Evolutionary conservation across 2,797 vertebrate species (phyloP).

Genomic region (Scarus forsteni): DNA sequence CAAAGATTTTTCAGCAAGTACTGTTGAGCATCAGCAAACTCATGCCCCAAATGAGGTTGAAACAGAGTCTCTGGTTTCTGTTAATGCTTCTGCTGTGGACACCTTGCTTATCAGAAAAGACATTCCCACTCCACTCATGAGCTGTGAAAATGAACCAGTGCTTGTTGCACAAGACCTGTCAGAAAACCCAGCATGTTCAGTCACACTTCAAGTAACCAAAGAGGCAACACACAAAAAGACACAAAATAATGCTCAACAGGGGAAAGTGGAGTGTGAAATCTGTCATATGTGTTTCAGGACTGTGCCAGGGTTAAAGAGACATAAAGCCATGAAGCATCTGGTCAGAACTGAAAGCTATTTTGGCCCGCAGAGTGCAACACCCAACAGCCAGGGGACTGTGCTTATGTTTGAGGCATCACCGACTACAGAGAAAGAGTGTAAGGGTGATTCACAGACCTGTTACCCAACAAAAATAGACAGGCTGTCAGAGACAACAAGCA

Average conservation of each 20-base stretch:
- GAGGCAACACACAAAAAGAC: conserved; percentile 72
- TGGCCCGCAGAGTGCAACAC: conserved; percentile 51
- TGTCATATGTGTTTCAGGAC: conserved; percentile 92
- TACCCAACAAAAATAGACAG: conserved; percentile 65
- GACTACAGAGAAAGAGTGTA: conserved; percentile 73
- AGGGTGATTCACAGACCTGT: conserved; percentile 74
- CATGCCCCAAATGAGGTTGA: conserved; percentile 67
- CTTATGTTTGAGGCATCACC: conserved; percentile 72
- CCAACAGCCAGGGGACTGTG: conserved; percentile 62
- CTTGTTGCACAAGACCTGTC: conserved; percentile 44
- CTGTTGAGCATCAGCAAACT: conserved; percentile 57
- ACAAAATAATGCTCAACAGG: conserved; percentile 70
- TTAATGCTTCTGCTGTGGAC: conserved; percentile 51
- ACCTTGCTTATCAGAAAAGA: conserved; percentile 56
- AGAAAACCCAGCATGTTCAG: conserved; percentile 62
- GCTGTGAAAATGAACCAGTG: conserved; percentile 69
- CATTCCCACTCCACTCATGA: conserved; percentile 60
- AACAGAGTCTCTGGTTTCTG: conserved; percentile 53
- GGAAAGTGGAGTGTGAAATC: conserved; percentile 88
- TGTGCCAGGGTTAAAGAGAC: conserved; percentile 92
- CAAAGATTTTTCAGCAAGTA: conserved; percentile 32
- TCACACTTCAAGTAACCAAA: conserved; percentile 57
- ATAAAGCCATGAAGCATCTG: conserved; percentile 94
- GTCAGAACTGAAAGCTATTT: conserved; percentile 67
- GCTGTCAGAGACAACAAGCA: conserved; percentile 63